phyloP scores from a whole-genome alignment of 2,888 invertebrate genomes.

The Ophioninae sp. region DNA sequence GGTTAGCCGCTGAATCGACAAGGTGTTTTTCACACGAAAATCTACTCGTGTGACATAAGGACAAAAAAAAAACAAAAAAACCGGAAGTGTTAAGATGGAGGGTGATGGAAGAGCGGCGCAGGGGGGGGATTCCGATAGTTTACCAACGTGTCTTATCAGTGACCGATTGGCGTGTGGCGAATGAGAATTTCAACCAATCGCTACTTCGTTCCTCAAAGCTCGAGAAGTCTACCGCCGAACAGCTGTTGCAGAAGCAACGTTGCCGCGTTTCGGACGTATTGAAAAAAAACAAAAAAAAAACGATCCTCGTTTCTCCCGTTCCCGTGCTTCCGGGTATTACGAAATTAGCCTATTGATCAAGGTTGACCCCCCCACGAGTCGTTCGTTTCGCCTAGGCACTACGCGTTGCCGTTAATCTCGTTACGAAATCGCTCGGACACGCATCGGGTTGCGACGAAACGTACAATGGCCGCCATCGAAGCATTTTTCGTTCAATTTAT shows the following conservation, averaged over 20 bases:
- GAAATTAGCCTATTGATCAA: constrained; percentile 60
- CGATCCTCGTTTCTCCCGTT: constrained; percentile 8
- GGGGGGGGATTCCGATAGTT: not conserved
- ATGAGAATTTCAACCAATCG: constrained; percentile 70
- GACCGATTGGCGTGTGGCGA: constrained; percentile 71
- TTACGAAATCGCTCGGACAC: not conserved
- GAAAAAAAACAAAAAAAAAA: too few species aligned
- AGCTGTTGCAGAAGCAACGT: constrained; percentile 71
- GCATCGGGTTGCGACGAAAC: not conserved
- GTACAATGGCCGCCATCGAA: not conserved
- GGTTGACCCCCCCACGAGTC: constrained; percentile 13
- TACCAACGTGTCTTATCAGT: constrained; percentile 66
- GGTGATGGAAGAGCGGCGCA: constrained; percentile 2
- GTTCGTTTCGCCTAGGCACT: not conserved
- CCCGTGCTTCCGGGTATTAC: constrained; percentile 35
- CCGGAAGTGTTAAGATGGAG: not conserved
- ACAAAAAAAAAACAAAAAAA: not conserved
- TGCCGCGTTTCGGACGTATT: constrained; percentile 60
- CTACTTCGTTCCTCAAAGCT: constrained; percentile 56
- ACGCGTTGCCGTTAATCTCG: not conserved
- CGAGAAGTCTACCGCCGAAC: constrained; percentile 65
- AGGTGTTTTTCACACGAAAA: constrained; percentile 69
- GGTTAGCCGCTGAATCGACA: constrained; percentile 17
- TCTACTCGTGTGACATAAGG: constrained; percentile 50
- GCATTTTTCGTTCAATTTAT: not conserved